These are phyloP conservation scores for Marcusenius ussheri DNA, from an alignment of 2,113 vertebrate genomes.

Conservation along the genomic window DNA sequence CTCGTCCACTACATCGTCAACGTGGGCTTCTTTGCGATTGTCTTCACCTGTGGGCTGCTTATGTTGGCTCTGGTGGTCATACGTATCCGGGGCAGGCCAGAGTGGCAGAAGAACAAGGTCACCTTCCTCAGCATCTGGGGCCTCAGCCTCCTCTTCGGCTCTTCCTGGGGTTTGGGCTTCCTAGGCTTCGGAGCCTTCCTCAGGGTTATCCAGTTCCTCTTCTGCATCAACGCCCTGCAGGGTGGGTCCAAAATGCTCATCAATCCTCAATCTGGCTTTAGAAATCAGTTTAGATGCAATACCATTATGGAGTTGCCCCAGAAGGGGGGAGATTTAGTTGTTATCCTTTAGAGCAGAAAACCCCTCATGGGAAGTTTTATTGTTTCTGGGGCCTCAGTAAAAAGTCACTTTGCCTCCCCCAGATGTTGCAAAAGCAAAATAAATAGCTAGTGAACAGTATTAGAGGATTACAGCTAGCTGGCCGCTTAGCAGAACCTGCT, in stretches of 20 bases:
- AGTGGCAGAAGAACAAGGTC: slow-evolving; percentile 50
- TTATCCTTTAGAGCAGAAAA: background rate
- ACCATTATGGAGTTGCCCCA: background rate
- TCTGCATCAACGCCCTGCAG: slow-evolving; percentile 61
- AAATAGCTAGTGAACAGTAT: background rate
- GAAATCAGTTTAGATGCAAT: background rate
- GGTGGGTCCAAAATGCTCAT: slow-evolving; percentile 40
- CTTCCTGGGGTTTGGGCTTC: slow-evolving; percentile 56
- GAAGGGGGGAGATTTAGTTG: background rate
- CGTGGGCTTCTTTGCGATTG: slow-evolving; percentile 30
- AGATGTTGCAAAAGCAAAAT: background rate
- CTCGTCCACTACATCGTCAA: slow-evolving; percentile 54
- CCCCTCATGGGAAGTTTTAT: background rate
- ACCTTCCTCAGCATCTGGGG: slow-evolving; percentile 66
- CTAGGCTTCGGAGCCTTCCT: slow-evolving; percentile 43
- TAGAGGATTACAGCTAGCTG: background rate
- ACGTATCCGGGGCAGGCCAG: slow-evolving; percentile 44
- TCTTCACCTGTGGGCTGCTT: slow-evolving; percentile 47
- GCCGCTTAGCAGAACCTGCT: background rate
- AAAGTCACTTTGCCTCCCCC: background rate
- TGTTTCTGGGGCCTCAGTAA: background rate
- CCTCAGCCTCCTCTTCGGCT: slow-evolving; percentile 61
- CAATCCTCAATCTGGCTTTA: background rate
- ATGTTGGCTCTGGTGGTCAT: slow-evolving; percentile 56
- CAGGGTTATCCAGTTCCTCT: slow-evolving; percentile 45